A percentile compares a stretch with the other conserved stretches of the same genome.
These are phyloP conservation scores for Aurelia sp. DNA, from an alignment of 30 jellyfish, hydroid and myxozoan species.

Conservation along the genomic window DNA sequence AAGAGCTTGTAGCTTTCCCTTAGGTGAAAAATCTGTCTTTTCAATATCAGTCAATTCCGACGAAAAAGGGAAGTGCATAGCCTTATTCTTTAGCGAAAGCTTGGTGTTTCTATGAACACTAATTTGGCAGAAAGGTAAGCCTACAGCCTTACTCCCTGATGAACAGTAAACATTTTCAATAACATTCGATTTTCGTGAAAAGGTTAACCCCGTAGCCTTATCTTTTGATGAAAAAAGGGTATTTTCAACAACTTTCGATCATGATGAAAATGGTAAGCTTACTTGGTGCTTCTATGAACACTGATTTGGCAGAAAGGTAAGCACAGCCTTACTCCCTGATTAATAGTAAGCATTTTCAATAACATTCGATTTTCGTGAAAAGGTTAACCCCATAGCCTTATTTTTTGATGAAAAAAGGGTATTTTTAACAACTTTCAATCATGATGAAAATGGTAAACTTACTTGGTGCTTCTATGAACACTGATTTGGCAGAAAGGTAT, in stretches of 20 bases:
- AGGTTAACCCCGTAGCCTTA: neutral
- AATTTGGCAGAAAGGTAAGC: too few species aligned
- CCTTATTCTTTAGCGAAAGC: too few species aligned
- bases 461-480: too few species aligned
- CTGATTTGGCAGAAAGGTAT: too few species aligned
- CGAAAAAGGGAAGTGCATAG: too few species aligned
- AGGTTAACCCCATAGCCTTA: neutral
- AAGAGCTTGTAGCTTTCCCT: too few species aligned
- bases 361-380: neutral
- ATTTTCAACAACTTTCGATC: neutral
- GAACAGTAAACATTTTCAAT: neutral
- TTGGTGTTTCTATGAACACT: too few species aligned
- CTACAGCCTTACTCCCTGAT: neutral
- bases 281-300: too few species aligned
- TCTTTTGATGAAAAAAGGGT: neutral
- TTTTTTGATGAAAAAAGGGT: neutral
- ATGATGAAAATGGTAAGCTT: neutral
- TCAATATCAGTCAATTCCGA: too few species aligned
- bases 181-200: neutral
- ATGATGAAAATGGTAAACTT: neutral
- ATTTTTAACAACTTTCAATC: neutral
- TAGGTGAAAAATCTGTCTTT: too few species aligned
- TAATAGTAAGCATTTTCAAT: neutral
- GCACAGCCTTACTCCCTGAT: neutral
- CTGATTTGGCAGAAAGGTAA: neutral